A percentile compares a stretch with the other conserved stretches of the same genome.
These are phyloP conservation scores for Hyperoplus immaculatus DNA, from an alignment of 2,797 vertebrate genomes.

Conservation along the genomic window DNA sequence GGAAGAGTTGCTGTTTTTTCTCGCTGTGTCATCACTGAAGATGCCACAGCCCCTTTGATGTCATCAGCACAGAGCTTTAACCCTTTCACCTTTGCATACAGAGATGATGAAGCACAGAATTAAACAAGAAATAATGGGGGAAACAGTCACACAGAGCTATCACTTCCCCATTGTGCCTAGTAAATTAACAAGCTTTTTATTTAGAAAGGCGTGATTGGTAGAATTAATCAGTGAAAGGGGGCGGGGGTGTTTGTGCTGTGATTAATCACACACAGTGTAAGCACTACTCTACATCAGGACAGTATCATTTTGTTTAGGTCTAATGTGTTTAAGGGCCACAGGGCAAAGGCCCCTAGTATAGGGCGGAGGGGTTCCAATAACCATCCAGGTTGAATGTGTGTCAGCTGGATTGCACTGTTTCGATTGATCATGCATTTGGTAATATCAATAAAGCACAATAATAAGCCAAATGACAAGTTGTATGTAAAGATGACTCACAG, in stretches of 20 bases:
- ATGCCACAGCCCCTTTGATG: constrained; percentile 55
- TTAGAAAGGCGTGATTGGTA: constrained; percentile 36
- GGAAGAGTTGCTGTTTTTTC: constrained; percentile 60
- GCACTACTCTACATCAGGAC: neutral
- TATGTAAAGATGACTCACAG: no score
- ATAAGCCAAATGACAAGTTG: neutral
- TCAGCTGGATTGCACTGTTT: neutral
- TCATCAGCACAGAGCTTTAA: constrained; percentile 44
- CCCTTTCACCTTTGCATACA: constrained; percentile 45
- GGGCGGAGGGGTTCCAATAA: neutral
- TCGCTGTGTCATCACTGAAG: constrained; percentile 63
- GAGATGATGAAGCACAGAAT: constrained; percentile 43
- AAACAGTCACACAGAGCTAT: constrained; percentile 25
- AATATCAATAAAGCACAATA: neutral
- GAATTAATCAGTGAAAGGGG: constrained; percentile 47
- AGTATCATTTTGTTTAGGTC: neutral
- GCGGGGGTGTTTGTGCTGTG: constrained; percentile 50
- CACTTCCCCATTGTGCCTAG: constrained; percentile 34
- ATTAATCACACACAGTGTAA: constrained; percentile 37
- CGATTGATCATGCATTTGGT: neutral
- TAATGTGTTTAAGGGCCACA: neutral
- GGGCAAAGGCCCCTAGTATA: neutral
- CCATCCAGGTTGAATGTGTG: neutral
- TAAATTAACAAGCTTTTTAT: constrained; percentile 46
- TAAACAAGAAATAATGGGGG: constrained; percentile 25